phyloP scores from a whole-genome alignment of 2,888 invertebrate genomes.

The Eledone cirrhosa region DNA sequence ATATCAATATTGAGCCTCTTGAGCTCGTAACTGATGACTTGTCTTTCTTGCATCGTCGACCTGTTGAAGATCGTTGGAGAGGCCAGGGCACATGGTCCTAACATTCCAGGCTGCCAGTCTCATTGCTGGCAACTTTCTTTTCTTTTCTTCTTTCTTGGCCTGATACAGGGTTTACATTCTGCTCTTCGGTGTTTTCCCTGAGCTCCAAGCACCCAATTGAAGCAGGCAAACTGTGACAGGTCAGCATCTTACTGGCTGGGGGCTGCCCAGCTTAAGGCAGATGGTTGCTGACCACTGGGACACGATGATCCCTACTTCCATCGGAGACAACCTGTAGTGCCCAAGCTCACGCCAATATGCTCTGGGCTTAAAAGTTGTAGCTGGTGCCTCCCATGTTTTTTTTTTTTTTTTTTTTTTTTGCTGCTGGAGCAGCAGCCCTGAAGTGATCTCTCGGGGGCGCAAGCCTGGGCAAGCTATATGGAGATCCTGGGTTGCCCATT shows the following conservation, averaged over 20 bases:
- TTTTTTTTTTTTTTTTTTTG: no score
- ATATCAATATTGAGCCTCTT: constrained; percentile 27
- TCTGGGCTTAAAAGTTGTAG: no score
- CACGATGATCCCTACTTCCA: no score
- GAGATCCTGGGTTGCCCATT: no score
- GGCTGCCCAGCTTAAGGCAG: not conserved
- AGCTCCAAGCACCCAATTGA: not conserved
- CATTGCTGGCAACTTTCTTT: not conserved
- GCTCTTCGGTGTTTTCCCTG: not conserved
- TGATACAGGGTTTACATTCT: not conserved
- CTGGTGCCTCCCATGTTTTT: no score
- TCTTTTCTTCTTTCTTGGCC: not conserved
- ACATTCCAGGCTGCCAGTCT: constrained; percentile 10
- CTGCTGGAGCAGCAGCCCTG: no score
- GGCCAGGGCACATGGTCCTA: constrained; percentile 31
- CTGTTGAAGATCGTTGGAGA: constrained; percentile 25
- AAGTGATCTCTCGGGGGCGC: no score
- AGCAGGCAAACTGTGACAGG: not conserved
- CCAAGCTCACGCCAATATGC: no score
- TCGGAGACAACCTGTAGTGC: no score
- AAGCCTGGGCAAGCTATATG: no score
- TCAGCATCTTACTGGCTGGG: no score
- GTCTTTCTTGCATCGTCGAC: constrained; percentile 27
- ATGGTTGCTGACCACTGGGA: no score
- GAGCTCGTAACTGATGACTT: constrained; percentile 21